These are phyloP conservation scores for Mystacides longicornis DNA, from an alignment of 2,888 invertebrate species.

Conservation along the genomic window DNA sequence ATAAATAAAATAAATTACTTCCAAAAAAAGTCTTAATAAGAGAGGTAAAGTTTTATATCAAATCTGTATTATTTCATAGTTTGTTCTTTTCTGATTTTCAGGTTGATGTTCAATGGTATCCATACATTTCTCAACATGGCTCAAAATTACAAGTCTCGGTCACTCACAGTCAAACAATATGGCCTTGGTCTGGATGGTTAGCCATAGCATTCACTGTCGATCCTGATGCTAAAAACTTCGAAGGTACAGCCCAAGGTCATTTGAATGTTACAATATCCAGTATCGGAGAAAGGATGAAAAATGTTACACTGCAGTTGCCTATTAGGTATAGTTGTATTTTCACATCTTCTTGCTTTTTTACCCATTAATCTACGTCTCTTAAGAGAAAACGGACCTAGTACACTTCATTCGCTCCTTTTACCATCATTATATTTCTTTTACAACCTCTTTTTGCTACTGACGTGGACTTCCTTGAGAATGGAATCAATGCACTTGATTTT, in stretches of 20 bases:
- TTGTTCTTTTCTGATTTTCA: slow-evolving; percentile 25
- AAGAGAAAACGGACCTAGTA: too few species aligned
- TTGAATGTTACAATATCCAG: slow-evolving; percentile 78
- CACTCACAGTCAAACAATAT: slow-evolving; percentile 71
- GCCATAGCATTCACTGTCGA: slow-evolving; percentile 59
- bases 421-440: too few species aligned
- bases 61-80: neutral
- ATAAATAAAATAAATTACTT: neutral
- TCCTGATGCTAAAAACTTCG: slow-evolving; percentile 46
- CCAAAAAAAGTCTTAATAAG: too few species aligned
- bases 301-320: slow-evolving; percentile 45
- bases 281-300: slow-evolving; percentile 50
- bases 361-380: too few species aligned
- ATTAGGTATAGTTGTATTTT: slow-evolving; percentile 35
- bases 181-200: slow-evolving; percentile 98
- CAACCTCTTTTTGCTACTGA: too few species aligned
- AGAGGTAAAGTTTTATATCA: neutral
- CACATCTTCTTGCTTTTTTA: too few species aligned
- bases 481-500: too few species aligned
- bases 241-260: slow-evolving; percentile 68
- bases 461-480: too few species aligned
- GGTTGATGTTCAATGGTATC: slow-evolving; percentile 76
- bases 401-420: too few species aligned
- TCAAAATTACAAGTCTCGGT: slow-evolving; percentile 71
- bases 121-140: slow-evolving; percentile 75